Evolutionary conservation across 1,140 invertebrate species (phyloP).

Genomic region (Carcinoscorpius rotundicauda): DNA sequence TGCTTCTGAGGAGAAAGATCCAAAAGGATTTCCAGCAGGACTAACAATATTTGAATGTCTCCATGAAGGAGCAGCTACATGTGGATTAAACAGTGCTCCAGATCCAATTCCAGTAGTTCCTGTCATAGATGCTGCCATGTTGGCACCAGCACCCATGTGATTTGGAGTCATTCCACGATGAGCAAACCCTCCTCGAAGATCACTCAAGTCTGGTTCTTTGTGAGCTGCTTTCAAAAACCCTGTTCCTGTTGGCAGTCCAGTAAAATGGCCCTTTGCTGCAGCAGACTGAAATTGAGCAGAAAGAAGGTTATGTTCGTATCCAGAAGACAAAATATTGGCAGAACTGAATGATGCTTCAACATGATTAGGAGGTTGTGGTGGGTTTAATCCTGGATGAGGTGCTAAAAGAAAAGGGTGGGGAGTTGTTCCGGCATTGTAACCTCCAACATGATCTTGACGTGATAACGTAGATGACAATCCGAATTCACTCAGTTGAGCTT

Average conservation of each 20-base stretch:
- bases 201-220: slow-evolving; percentile 20
- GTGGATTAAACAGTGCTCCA: no score
- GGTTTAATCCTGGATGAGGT: slow-evolving; percentile 17
- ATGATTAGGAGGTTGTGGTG: slow-evolving; percentile 16
- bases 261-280: slow-evolving; percentile 17
- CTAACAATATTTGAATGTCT: no score
- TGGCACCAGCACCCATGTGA: no score
- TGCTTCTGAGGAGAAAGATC: no score
- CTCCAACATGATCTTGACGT: slow-evolving; percentile 18
- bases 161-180: not conserved
- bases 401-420: slow-evolving; percentile 18
- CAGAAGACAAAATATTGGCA: slow-evolving; percentile 16
- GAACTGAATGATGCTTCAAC: slow-evolving; percentile 19
- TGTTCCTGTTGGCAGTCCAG: slow-evolving; percentile 7
- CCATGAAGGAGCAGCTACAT: no score
- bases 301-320: slow-evolving; percentile 20
- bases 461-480: slow-evolving; percentile 17
- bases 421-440: slow-evolving; percentile 15
- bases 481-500: slow-evolving; percentile 18
- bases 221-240: slow-evolving; percentile 16
- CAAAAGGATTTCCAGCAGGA: no score
- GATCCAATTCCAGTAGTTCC: no score
- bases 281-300: slow-evolving; percentile 17
- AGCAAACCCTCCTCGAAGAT: slow-evolving; percentile 19
- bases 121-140: no score